Base-by-base conservation (phyloP, 2,797 vertebrate species). In the Pseudochaenichthys georgianus region DNA sequence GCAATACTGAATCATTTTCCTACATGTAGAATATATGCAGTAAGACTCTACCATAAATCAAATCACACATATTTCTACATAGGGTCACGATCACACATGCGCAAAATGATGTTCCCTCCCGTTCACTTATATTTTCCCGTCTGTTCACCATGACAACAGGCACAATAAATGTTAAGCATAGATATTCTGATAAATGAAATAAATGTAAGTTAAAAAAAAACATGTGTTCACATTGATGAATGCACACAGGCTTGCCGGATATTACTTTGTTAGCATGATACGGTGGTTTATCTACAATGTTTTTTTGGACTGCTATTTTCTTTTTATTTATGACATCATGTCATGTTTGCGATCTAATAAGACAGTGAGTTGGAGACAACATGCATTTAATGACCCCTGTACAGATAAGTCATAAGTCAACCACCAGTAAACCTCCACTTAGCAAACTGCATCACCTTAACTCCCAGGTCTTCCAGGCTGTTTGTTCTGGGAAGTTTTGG, bases 381-480 rank as follows among this genome's bases (percentile, higher is more conserved):
- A 13, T 19, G 23, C 17, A 57, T 28, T 46, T 23, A 48, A 47
- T 41, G n/a, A 46, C 17, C 3, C 34, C 6, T 38, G 34, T 38
- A 45, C 16, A 59, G 13, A 19, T 19, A 16, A 15, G 21, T 21
- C 13, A 34, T 45, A 6, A 43, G 42, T 63, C 7, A 15, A 11
- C 0, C 9, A 21, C 28, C 9, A 21, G 43, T 4, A 51, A 47
- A 19, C 10, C 9, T 31, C 15, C 38, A 10, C 19, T 34, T 19
- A 11, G 28, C 23, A 43, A 28, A 21, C 5, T 46, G 2, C 13
- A 13, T 59, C 73, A 97, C 97, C 95, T 96, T 94, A 65, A 98
- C 94, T 51, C 96, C 97, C 23, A 98, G 86, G 47, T 97, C 96
- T 74, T 98, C 97, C 13, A 98, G 91, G 73, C 97, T 98, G 94